Evolutionary conservation across 2,888 invertebrate genomes (phyloP), one percentile per base, ranked within the genome.

Genomic region (Prosopocoilus inquinatus): DNA sequence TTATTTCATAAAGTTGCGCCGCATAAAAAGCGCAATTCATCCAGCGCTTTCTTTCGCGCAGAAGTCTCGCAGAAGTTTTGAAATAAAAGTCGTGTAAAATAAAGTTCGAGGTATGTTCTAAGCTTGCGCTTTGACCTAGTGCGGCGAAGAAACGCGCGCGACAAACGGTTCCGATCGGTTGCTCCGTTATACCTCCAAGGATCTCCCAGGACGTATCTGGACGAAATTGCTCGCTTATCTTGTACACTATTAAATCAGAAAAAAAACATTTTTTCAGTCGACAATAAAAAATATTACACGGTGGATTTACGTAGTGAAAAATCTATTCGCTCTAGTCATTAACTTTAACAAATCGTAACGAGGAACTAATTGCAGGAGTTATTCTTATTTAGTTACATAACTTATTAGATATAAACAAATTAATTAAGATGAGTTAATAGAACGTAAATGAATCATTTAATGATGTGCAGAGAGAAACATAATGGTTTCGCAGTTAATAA

Each of bases 21-120:
- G 54, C 43, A 20, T 35, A 57, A 57, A 54, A 57, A 58, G 53
- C 53, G 52, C 53, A 53, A 53, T 58, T 56, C 52, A 58, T 58
- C 53, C 53, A 58, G 58, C 55, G 67, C 66, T 67, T 67, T 65
- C 56, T 66, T 64, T 63, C 67, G 65, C 63, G 67, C 60, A 65
- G 67, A 70, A 70, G 67, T 70, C 67, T 59, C 45, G 59, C 54
- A 59, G 66, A 73, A 72, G 64, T 72, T 72, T 64, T 70, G 70
- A 72, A 73, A 74, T 73, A 74, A 73, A 74, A 74, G 69, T 71
- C 70, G 67, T 71, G 73, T 69, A 68, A 68, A 67, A 68, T 68
- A 68, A 72, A 71, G 71, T 72, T 73, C 64, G 64, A 66, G 68
- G 67, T 58, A 44, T 62, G 53, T 62, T 62, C 56, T 57, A 66